Evolutionary conservation across 2,797 vertebrate genomes (phyloP).

Genomic region (Hapalemur alaotrensis): DNA sequence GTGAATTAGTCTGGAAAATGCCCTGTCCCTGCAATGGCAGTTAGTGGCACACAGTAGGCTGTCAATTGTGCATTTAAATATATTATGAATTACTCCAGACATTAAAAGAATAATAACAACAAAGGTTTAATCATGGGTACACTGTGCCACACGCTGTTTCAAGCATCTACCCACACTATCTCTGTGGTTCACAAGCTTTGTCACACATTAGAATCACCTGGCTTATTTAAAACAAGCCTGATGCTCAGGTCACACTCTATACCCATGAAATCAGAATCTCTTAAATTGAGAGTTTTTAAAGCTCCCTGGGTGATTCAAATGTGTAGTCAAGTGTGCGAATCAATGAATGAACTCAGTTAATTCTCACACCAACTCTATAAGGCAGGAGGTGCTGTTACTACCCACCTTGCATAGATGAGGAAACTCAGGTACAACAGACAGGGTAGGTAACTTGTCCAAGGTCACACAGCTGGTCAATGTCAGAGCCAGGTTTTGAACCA

Average conservation of each 20-base stretch:
- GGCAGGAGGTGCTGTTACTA: not conserved
- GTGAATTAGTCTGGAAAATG: not conserved
- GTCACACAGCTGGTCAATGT: not conserved
- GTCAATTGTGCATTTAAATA: not conserved
- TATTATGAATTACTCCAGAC: not conserved
- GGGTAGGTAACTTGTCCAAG: not conserved
- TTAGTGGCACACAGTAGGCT: not conserved
- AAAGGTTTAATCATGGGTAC: not conserved
- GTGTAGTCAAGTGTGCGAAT: not conserved
- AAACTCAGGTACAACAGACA: not conserved
- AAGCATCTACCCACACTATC: accelerated
- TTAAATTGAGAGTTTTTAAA: not conserved
- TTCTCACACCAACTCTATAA: not conserved
- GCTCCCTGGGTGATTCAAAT: not conserved
- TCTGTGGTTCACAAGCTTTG: not conserved
- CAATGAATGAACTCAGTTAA: not conserved
- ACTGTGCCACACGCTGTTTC: not conserved
- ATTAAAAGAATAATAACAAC: not conserved
- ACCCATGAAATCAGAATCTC: not conserved
- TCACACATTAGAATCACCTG: accelerated
- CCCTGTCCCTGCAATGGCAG: not conserved
- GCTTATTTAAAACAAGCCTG: not conserved
- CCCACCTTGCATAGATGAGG: not conserved
- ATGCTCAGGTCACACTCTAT: not conserved
- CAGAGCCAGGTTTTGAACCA: not conserved